Conservation (phyloP, 2,888 invertebrate genomes). For the Mimas tiliae region DNA sequence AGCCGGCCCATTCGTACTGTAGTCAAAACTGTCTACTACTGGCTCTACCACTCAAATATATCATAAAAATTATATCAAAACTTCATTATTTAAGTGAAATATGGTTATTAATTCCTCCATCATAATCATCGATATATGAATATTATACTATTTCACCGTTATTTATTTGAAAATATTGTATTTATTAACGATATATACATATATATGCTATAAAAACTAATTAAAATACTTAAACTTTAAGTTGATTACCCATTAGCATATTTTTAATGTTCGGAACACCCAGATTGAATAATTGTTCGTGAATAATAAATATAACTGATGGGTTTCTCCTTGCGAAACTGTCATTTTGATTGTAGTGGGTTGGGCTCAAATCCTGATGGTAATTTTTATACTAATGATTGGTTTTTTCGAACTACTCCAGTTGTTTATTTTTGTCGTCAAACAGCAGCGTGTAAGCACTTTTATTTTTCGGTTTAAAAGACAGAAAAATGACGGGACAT, state of each 20-base stretch:
- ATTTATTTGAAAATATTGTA: conserved; percentile 21
- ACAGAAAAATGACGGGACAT: too few species aligned
- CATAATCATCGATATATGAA: background rate
- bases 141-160: conserved; percentile 22
- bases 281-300: conserved; percentile 34
- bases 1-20: too few species aligned
- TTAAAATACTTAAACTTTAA: conserved; percentile 48
- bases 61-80: too few species aligned
- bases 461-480: too few species aligned
- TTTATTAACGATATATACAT: conserved; percentile 31
- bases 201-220: conserved; percentile 45
- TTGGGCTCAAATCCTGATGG: background rate
- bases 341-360: conserved; percentile 13
- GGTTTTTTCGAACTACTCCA: too few species aligned
- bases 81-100: background rate
- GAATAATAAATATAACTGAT: conserved; percentile 10
- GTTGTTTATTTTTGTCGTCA: too few species aligned
- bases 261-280: conserved; percentile 44
- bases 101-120: conserved; percentile 9
- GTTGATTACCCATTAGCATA: conserved; percentile 47
- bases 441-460: too few species aligned
- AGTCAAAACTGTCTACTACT: too few species aligned
- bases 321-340: background rate
- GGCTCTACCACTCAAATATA: too few species aligned
- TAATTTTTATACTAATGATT: background rate